Evolutionary conservation across 1,140 invertebrate species (phyloP), one percentile per base, ranked within the genome.

Genomic region (Cotesia chilonis): DNA sequence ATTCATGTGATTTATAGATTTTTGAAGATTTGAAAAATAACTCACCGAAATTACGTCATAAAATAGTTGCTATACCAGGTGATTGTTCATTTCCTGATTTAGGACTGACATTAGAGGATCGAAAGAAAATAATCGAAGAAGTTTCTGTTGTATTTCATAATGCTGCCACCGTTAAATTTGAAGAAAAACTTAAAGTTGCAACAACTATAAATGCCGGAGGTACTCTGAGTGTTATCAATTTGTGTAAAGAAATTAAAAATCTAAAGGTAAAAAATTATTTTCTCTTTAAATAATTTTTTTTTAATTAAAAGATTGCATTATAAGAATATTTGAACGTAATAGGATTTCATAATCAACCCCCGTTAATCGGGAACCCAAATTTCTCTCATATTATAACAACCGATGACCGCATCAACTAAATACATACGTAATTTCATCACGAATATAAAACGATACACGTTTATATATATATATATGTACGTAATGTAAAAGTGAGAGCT

Each of bases 101-200:
- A 2, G 92, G 92, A 3, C 79, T 94, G 3, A 89, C 88, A 17
- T 77, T 88, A 1, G 78, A 83, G 12, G 92, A 93, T 79, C 83
- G 88, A 67, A 88, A 90, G 70, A 84, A 88, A 28, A 81, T 93
- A 2, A 88, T 88, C 28, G 86, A 90, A 57, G 89, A 92, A 83
- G 91, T 92, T 2, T 86, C 89, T 5, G 85, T 91, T 14, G 89
- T 92, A 0, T 90, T 92, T 81, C 91, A 93, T 78, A 87, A 88
- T 55, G 91, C 91, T 1, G 91, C 91, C 0, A 92, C 91, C 0
- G 90, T 92, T 0, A 83, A 90, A 36, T 92, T 92, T 71, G 90
- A 93, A 76, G 92, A 93, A 76, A 85, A 89, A 12, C 77, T 93
- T 7, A 87, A 88, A 66, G 83, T 87, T 0, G 91, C 92, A 2